Evolutionary conservation across 2,113 vertebrate species (phyloP), one percentile per base, ranked within the genome.

Genomic region (Sclerurus mexicanus): DNA sequence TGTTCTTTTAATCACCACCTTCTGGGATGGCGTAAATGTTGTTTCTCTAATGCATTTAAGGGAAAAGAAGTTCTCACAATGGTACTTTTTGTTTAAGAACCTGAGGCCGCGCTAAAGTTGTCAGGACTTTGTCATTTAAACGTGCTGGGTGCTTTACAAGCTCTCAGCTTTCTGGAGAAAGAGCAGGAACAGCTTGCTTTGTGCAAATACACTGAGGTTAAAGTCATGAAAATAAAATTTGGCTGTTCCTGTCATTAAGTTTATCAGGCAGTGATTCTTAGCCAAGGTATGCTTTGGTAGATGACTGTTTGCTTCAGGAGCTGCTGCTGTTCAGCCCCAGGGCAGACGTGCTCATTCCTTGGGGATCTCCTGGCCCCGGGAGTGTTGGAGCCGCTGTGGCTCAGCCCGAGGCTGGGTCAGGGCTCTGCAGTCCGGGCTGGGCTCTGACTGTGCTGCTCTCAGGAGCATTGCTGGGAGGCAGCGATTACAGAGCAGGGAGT

Each of bases 381-480:
- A 5, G 25, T 11, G 72, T 27, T 52, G 17, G 2, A 7, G 63
- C 18, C 11, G 42, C 46, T 46, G 46, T 21, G 46, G n/a, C 7
- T 58, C 20, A n/a, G 76, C 46, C 39, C 0, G 2, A 6, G 53
- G 55, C 73, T 50, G 59, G 0, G 7, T 27, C 0, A 3, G 59
- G 21, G 44, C 44, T 30, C 69, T 35, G 60, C 39, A 40, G 39
- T 12, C 39, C 39, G 39, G 40, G 40, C 40, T 42, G 40, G 14
- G 40, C 40, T 42, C 14, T 42, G 28, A 12, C 33, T 13, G 1
- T 25, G 33, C 62, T 14, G 55, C 55, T 22, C 55, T 23, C 1
- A 0, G 30, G 8, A 2, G 39, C 23, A 1, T 6, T 20, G 42
- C 80, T 59, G n/a, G 75, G 14, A 28, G 33, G 53, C 16, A 10